Conservation (phyloP, 2,888 invertebrate species). For the Osmoderma eremita region DNA sequence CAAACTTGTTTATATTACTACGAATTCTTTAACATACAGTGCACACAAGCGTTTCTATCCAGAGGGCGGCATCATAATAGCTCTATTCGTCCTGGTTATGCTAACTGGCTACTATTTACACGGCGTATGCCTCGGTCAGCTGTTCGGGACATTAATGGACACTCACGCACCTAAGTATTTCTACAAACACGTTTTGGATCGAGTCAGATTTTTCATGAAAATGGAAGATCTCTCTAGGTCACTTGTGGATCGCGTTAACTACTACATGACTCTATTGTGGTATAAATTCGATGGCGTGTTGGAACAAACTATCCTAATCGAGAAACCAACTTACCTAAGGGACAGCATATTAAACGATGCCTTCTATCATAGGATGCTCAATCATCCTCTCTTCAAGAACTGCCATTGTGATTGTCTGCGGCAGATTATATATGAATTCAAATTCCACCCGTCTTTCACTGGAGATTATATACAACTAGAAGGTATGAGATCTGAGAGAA, state of each 20-base stretch:
- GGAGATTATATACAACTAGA: constrained; percentile 38
- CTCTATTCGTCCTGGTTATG: constrained; percentile 30
- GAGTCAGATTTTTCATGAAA: constrained; percentile 26
- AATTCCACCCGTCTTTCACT: constrained; percentile 23
- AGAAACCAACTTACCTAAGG: constrained; percentile 28
- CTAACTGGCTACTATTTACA: constrained; percentile 25
- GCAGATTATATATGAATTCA: constrained; percentile 31
- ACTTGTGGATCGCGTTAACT: constrained; percentile 4
- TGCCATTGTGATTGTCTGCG: constrained; percentile 41
- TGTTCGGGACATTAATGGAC: constrained; percentile 24
- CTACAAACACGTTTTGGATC: constrained; percentile 14
- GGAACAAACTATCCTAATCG: constrained; percentile 3
- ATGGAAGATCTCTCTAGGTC: constrained; percentile 28
- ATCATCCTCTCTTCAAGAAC: constrained; percentile 36
- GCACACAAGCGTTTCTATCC: constrained; percentile 31
- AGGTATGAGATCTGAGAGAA: constrained; percentile 12
- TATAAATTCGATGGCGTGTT: constrained; percentile 11
- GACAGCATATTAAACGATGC: constrained; percentile 34
- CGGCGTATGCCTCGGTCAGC: constrained; percentile 24
- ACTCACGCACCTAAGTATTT: constrained; percentile 11
- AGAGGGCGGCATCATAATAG: constrained; percentile 11
- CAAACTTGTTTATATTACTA: constrained; percentile 7
- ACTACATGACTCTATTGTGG: constrained; percentile 33
- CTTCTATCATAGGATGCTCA: constrained; percentile 24
- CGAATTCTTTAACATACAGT: constrained; percentile 26